Conservation (phyloP, 2,888 invertebrate species). For the Helleia helle region DNA sequence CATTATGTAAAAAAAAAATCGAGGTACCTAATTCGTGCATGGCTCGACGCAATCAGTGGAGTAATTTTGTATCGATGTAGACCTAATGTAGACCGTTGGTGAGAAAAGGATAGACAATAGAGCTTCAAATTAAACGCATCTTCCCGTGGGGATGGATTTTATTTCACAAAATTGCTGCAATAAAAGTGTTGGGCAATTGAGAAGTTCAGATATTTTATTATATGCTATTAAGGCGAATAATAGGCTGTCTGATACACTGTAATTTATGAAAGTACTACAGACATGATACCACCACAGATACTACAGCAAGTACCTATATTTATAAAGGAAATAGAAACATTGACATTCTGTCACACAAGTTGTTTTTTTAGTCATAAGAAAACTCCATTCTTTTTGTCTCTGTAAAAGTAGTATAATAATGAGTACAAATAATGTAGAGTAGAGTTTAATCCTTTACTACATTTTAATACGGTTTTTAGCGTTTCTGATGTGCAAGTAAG, state of each 20-base stretch:
- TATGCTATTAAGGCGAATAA: not conserved
- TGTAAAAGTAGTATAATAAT: no score
- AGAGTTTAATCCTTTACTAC: not conserved
- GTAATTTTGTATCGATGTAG: slow-evolving; percentile 50
- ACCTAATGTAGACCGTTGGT: slow-evolving; percentile 35
- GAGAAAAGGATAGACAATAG: slow-evolving; percentile 40
- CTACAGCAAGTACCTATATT: no score
- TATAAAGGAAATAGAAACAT: no score
- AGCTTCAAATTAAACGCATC: slow-evolving; percentile 56
- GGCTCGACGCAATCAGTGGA: slow-evolving; percentile 67
- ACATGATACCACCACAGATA: no score
- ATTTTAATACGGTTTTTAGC: slow-evolving; percentile 11
- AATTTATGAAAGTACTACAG: no score
- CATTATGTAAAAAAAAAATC: slow-evolving; percentile 57
- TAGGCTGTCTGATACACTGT: not conserved
- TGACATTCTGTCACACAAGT: no score
- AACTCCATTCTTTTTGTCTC: no score
- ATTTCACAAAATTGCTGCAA: slow-evolving; percentile 60
- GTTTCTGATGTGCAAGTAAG: slow-evolving; percentile 29
- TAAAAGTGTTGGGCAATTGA: slow-evolving; percentile 64
- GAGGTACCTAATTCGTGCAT: slow-evolving; percentile 68
- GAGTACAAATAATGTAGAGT: no score
- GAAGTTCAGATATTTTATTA: slow-evolving; percentile 47
- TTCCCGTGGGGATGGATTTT: slow-evolving; percentile 54
- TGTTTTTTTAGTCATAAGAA: no score